Conservation (phyloP, 1,140 invertebrate genomes). For the Heliconius nattereri region DNA sequence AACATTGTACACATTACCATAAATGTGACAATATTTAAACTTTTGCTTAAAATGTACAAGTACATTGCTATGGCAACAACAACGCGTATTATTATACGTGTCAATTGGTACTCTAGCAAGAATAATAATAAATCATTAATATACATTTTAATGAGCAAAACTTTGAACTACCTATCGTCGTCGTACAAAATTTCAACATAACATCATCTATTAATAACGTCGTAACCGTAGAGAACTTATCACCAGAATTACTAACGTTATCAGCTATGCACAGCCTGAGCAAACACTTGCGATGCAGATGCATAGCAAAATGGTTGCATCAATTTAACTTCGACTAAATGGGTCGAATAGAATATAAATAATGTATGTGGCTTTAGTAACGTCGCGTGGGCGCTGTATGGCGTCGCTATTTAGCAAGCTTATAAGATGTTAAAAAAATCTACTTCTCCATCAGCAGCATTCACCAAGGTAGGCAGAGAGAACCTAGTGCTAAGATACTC, state of each 20-base stretch:
- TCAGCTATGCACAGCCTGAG: constrained; percentile 4
- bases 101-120: too few relatives aligned
- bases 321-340: constrained; percentile 13
- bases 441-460: too few relatives aligned
- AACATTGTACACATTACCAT: too few relatives aligned
- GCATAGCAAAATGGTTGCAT: constrained; percentile 8
- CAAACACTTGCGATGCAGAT: constrained; percentile 11
- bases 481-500: too few relatives aligned
- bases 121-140: too few relatives aligned
- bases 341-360: constrained; percentile 1
- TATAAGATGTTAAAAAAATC: too few relatives aligned
- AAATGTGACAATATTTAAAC: too few relatives aligned
- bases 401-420: too few relatives aligned
- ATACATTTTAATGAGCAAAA: not conserved
- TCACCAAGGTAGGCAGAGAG: too few relatives aligned
- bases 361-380: not conserved
- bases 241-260: not conserved
- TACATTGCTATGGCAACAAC: too few relatives aligned
- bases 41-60: too few relatives aligned
- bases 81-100: too few relatives aligned
- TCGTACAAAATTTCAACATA: not conserved
- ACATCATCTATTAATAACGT: not conserved
- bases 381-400: not conserved
- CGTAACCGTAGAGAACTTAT: not conserved
- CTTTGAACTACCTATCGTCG: not conserved